phyloP scores from a whole-genome alignment of 2,888 invertebrate species.

The Cephus sareptanus region DNA sequence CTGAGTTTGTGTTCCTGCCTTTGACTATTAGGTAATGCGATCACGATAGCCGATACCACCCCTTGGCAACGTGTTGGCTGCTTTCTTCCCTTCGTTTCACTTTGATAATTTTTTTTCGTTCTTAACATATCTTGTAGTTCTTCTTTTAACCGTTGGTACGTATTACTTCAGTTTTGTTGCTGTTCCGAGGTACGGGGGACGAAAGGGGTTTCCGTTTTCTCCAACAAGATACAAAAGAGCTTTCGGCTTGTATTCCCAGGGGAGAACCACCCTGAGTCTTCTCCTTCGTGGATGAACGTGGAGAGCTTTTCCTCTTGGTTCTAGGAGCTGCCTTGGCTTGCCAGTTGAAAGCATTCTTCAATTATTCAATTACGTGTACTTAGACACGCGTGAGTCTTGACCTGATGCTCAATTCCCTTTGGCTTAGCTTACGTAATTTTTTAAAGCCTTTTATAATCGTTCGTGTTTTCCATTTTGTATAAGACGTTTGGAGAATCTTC shows the following conservation, averaged over 20 bases:
- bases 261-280: constrained; percentile 28
- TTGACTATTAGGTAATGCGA: not conserved
- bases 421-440: not conserved
- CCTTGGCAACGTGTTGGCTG: not conserved
- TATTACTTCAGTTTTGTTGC: not conserved
- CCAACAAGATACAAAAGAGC: constrained; percentile 24
- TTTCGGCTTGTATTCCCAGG: constrained; percentile 31
- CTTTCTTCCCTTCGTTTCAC: not conserved
- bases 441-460: not conserved
- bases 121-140: not conserved
- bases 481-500: not conserved
- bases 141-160: not conserved
- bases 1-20: not conserved
- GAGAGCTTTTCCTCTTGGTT: constrained; percentile 25
- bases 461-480: not conserved
- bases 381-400: constrained; percentile 30
- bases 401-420: not conserved
- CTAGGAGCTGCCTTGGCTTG: constrained; percentile 29
- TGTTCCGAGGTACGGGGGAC: not conserved
- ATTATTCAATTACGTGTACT: constrained; percentile 55
- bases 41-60: not conserved
- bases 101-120: not conserved
- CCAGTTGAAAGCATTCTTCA: constrained; percentile 55
- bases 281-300: constrained; percentile 24
- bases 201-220: not conserved